Evolutionary conservation across 2,797 vertebrate genomes (phyloP), one percentile per base, ranked within the genome.

Genomic region (Melanotaenia nigrans): DNA sequence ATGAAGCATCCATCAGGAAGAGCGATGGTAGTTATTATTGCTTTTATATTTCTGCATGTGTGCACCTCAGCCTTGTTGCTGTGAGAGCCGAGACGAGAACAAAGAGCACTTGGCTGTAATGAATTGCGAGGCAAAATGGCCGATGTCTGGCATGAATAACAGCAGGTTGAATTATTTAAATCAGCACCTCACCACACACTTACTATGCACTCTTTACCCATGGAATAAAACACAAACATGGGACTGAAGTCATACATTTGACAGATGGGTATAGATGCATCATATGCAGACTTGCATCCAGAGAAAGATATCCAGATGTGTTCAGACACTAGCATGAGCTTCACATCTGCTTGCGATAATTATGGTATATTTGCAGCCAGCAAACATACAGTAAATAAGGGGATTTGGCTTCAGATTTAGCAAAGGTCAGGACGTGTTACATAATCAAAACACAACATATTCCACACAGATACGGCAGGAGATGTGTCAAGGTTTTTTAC

Each of bases 111-210:
- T 79, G 83, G 83, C 74, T 78, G 87, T 83, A 83, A 91, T 91
- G 89, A 92, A 90, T 85, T 87, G 90, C 33, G 61, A 85, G 64
- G 87, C 89, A 92, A 92, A 94, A 92, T 93, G 91, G 93, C 92
- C 84, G 93, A 92, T 77, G 83, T 87, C 67, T 85, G 86, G 84
- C 62, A 67, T 87, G 88, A 93, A 86, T 92, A 90, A 87, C 81
- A 68, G 83, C 45, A 11, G 67, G 75, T 68, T 83, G 75, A 84
- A 81, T 88, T 79, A 79, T 85, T 84, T 76, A 87, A 85, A 84
- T 78, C 79, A 85, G 83, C 71, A 62, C 77, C 59, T 75, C 42
- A 13, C 47, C 40, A 24, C 65, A 61, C n/a, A 30, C 67, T 32
- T 61, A 47, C 55, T 16, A 3, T 72, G 61, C 81, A 63, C 66